Base-by-base conservation (phyloP, 1,140 invertebrate species). In the Belonocnema kinseyi region DNA sequence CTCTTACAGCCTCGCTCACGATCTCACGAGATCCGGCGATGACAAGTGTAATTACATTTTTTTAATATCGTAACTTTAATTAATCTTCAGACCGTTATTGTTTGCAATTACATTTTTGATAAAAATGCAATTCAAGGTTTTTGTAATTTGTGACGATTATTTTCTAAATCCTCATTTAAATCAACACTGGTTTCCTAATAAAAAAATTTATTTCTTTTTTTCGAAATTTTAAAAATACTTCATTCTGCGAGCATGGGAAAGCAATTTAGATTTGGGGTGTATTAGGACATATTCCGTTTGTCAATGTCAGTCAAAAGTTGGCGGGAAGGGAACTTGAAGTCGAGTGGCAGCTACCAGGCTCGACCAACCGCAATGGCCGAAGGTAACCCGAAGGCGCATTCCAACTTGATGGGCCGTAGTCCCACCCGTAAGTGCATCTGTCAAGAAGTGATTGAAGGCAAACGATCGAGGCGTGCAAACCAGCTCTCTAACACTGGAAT, bases 371-470 rank as follows among this genome's bases (percentile, higher is more conserved):
- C 77, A 76, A 77, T 80, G 73, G 79, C 54, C 66, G 76, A 75
- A 77, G 75, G 26, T 72, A 79, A 82, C 86, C 82, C 79, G 78
- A 80, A 83, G 85, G 82, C 81, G 76, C 85, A 88, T 87, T 88
- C 88, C 87, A 81, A 75, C 80, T 87, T 85, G 87, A 87, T 87
- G 86, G 87, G 82, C 81, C 84, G 77, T 79, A 81, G 83, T 80
- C 80, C 80, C 77, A 79, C 79, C 83, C 84, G 86, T 86, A 89
- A 90, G 88, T 89, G 87, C 85, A 87, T 87, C 89, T 89, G 88
- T 91, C 89, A 89, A 87, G 87, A 86, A 88, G 85, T 89, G 88
- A 90, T 90, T 89, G 88, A 90, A 90, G 87, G 87, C 86, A 85
- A 89, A 86, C 85, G 85, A 88, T 89, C 84, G 78, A 79, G 84